Base-by-base conservation (phyloP, 92 coral and sea anemone genomes). In the Paragorgia papillata region DNA sequence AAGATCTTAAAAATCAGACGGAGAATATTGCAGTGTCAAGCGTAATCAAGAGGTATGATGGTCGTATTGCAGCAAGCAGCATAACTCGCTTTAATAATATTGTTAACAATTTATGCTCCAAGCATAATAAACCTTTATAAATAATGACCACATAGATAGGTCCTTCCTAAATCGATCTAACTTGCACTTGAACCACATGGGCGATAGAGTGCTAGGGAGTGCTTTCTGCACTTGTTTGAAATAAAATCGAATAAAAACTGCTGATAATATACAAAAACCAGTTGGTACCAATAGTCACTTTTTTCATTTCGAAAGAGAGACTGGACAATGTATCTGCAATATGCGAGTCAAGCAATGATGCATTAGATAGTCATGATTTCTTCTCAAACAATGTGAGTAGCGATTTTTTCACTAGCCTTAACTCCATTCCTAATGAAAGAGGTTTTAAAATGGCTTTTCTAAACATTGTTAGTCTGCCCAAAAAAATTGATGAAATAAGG, bases 181-280 rank as follows among this genome's bases (percentile, higher is more conserved):
- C 24, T 19, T 62, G 20, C 69, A 62, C 69, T 62, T 62, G 24
- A 62, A 28, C 69, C 44, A 32, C 10, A 6, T 28, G 21, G 8
- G 69, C 30, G 69, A 62, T 62, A 62, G n/a, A 33, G 40, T 19
- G 24, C 69, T 62, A 62, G 69, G 69, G 19, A 62, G 69, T 32
- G 44, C 24, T 29, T 17, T 17, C n/a, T n/a, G n/a, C n/a, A n/a
- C n/a, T n/a, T n/a, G n/a, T n/a, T n/a, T n/a, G n/a, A n/a, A n/a
- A n/a, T n/a, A n/a, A n/a, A n/a, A n/a, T n/a, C n/a, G n/a, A n/a
- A n/a, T 62, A 29, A 29, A 34, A 62, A 3, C 69, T 29, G 15
- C 41, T 62, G 69, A 25, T 1, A 62, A 28, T 62, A 32, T 19
- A 62, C n/a, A 62, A 29, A 29, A 33, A 14, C 69, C 69, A 62